A percentile compares a stretch with the other conserved stretches of the same genome.
phyloP scores from a whole-genome alignment of 2,113 vertebrate species.

The Urocynchramus pylzowi region DNA sequence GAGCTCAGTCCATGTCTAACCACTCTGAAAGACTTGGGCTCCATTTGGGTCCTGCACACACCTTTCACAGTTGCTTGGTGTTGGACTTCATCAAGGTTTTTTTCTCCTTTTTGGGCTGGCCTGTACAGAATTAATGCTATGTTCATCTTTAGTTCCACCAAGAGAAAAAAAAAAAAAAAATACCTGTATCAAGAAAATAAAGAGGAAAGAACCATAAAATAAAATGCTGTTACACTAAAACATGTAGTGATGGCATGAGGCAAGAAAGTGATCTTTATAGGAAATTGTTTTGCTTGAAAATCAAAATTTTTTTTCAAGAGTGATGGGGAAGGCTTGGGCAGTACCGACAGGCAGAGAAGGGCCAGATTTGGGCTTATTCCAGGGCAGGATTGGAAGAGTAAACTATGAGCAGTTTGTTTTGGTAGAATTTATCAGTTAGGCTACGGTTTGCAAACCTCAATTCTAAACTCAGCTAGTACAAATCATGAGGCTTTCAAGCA shows the following conservation, averaged over 20 bases:
- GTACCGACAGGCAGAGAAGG: background rate
- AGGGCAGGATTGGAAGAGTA: accelerated
- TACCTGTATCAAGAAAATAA: background rate
- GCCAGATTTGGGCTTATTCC: background rate
- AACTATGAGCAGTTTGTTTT: background rate
- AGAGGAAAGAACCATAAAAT: background rate
- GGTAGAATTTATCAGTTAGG: background rate
- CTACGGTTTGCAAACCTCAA: background rate
- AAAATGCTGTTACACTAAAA: background rate
- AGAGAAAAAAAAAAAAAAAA: background rate
- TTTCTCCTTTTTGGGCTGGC: background rate
- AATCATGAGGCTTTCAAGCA: background rate
- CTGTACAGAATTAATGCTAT: background rate
- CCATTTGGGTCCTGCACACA: background rate
- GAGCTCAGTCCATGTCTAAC: background rate
- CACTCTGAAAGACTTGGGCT: background rate
- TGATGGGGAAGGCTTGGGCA: background rate
- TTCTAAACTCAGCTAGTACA: background rate
- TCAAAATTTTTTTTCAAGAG: background rate
- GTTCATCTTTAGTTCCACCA: background rate
- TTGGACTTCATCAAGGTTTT: background rate
- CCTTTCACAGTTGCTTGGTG: background rate
- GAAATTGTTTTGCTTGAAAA: background rate
- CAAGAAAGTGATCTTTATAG: background rate
- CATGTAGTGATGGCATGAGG: background rate